Conservation (phyloP, 2,888 invertebrate genomes). For the Caenorhabditis sp. region DNA sequence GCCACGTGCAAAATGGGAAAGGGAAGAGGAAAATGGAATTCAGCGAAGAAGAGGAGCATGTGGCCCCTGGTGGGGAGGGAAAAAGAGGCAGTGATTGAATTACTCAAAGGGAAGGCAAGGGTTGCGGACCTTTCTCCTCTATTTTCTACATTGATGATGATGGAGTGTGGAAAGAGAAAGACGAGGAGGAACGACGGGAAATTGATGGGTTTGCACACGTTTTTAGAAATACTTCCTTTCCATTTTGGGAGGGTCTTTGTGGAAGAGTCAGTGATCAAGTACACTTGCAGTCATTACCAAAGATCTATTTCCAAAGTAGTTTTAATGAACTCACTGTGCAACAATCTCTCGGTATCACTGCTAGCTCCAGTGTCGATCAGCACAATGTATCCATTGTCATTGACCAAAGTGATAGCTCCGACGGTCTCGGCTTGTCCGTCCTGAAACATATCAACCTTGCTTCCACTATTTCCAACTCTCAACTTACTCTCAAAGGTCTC, state of each 20-base stretch:
- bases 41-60: slow-evolving; percentile 13
- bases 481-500: slow-evolving; percentile 72
- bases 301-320: no score
- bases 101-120: slow-evolving; percentile 15
- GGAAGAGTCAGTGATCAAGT: no score
- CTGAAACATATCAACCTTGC: slow-evolving; percentile 53
- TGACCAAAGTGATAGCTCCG: slow-evolving; percentile 79
- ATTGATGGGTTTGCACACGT: background rate
- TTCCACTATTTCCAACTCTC: background rate
- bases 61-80: slow-evolving; percentile 1
- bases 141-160: slow-evolving; percentile 1
- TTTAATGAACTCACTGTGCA: slow-evolving; percentile 74
- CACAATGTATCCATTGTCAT: slow-evolving; percentile 78
- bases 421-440: slow-evolving; percentile 79
- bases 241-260: background rate
- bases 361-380: slow-evolving; percentile 80
- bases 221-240: background rate
- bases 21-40: slow-evolving; percentile 10
- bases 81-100: slow-evolving; percentile 36
- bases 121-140: background rate
- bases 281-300: no score
- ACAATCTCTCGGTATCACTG: slow-evolving; percentile 78
- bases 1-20: background rate
- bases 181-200: background rate
- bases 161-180: background rate